Evolutionary conservation across 1,140 invertebrate genomes (phyloP).

Genomic region (Doryteuthis pealeii): DNA sequence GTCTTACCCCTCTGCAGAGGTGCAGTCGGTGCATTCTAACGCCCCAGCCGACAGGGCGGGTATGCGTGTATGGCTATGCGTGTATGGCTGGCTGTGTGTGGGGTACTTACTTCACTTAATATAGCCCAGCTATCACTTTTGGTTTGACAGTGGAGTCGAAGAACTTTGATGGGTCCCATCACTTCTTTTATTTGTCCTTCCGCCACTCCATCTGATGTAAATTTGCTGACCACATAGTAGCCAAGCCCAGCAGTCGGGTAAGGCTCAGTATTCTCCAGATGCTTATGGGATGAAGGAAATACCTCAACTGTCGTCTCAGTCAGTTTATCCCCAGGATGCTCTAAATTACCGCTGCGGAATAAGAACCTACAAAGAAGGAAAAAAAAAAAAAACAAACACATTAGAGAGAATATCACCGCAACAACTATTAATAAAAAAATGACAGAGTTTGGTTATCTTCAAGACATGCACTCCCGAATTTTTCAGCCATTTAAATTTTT

Average conservation of each 20-base stretch:
- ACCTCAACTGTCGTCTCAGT: constrained; percentile 88
- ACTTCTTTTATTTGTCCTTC: constrained; percentile 27
- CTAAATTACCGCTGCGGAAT: constrained; percentile 88
- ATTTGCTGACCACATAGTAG: constrained; percentile 32
- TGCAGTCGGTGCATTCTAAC: too few species aligned
- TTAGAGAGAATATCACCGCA: too few species aligned
- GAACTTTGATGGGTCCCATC: constrained; percentile 29
- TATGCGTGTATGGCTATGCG: too few species aligned
- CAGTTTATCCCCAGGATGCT: constrained; percentile 88
- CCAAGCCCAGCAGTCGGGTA: constrained; percentile 24
- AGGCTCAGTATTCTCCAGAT: constrained; percentile 10
- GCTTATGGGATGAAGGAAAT: constrained; percentile 60
- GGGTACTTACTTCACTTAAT: constrained; percentile 50
- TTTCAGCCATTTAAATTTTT: too few species aligned
- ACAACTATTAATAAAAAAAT: too few species aligned
- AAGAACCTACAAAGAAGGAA: constrained; percentile 69
- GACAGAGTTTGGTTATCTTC: too few species aligned
- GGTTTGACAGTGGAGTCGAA: constrained; percentile 36
- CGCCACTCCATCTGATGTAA: constrained; percentile 41
- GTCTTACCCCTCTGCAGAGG: too few species aligned
- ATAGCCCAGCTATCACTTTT: constrained; percentile 48
- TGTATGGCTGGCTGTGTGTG: too few species aligned
- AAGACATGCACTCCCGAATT: too few species aligned
- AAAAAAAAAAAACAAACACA: constrained; percentile 14
- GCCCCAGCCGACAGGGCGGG: too few species aligned